These are phyloP conservation scores for Hemiprocne comata DNA, from an alignment of 2,113 vertebrate genomes.

Conservation along the genomic window DNA sequence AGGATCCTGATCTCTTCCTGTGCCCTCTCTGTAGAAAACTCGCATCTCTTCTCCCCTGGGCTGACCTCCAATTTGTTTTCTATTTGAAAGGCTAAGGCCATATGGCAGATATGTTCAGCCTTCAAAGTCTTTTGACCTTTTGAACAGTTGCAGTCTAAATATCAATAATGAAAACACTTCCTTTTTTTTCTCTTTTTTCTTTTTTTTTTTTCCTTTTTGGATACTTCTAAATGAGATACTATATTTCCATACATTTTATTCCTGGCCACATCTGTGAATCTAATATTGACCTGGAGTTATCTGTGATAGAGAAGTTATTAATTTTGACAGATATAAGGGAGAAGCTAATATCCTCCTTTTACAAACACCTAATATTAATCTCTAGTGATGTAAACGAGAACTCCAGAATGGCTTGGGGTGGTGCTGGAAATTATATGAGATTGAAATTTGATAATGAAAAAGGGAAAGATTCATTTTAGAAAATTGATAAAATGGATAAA, in stretches of 20 bases:
- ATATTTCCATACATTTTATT: slow-evolving; percentile 84
- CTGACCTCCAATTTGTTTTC: slow-evolving; percentile 64
- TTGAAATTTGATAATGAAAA: slow-evolving; percentile 79
- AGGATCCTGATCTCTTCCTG: neutral
- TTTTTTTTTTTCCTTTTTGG: slow-evolving; percentile 23
- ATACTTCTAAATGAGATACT: slow-evolving; percentile 81
- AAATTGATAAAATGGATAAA: slow-evolving; percentile 73
- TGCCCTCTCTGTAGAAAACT: slow-evolving; percentile 31
- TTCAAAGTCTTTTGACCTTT: slow-evolving; percentile 77
- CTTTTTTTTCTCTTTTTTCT: neutral
- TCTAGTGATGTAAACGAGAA: slow-evolving; percentile 77
- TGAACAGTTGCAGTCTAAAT: slow-evolving; percentile 71
- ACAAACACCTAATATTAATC: slow-evolving; percentile 86
- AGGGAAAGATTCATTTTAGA: slow-evolving; percentile 77
- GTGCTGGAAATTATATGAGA: slow-evolving; percentile 71
- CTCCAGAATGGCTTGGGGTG: slow-evolving; percentile 67
- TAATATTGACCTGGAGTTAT: slow-evolving; percentile 84
- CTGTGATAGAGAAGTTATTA: slow-evolving; percentile 86
- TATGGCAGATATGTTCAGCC: slow-evolving; percentile 66
- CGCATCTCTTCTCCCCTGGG: slow-evolving; percentile 6
- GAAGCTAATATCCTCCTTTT: slow-evolving; percentile 85
- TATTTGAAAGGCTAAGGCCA: slow-evolving; percentile 55
- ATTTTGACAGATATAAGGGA: slow-evolving; percentile 86
- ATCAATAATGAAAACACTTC: slow-evolving; percentile 72
- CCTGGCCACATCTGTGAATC: slow-evolving; percentile 81